These are phyloP conservation scores for Leptopilina myrica DNA, from an alignment of 2,888 invertebrate species.

Conservation along the genomic window DNA sequence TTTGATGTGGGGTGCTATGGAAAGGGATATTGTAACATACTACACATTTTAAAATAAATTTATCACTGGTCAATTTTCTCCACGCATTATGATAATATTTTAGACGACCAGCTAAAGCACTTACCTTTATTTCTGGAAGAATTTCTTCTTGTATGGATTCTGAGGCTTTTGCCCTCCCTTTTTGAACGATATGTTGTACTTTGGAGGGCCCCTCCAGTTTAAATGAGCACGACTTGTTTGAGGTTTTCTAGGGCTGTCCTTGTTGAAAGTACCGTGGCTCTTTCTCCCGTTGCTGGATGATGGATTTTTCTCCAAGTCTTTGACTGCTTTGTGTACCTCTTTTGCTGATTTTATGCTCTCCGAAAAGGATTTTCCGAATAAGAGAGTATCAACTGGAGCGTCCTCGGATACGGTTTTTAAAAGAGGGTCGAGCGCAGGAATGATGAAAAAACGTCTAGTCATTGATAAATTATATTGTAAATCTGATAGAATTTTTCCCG, in stretches of 20 bases:
- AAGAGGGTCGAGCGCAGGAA: slow-evolving; percentile 4
- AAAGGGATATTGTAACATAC: not conserved
- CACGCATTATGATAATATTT: not conserved
- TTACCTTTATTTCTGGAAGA: slow-evolving; percentile 16
- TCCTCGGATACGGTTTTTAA: not conserved
- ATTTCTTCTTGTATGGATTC: not conserved
- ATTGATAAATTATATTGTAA: not conserved
- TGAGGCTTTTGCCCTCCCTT: not conserved
- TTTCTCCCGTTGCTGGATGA: not conserved
- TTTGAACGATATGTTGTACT: not conserved
- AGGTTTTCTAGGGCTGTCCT: not conserved
- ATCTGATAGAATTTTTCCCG: slow-evolving; percentile 9
- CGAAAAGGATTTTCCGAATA: not conserved
- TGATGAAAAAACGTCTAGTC: not conserved
- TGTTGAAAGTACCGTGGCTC: not conserved
- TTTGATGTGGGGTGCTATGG: not conserved
- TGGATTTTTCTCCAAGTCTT: not conserved
- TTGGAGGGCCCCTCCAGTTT: slow-evolving; percentile 4
- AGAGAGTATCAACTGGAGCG: not conserved
- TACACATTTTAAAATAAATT: slow-evolving; percentile 7
- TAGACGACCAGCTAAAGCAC: not conserved
- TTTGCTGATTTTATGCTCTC: not conserved
- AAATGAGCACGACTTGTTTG: not conserved
- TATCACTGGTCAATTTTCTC: slow-evolving; percentile 9
- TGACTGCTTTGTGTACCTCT: not conserved